Conservation (phyloP, 2,797 vertebrate species). For the Phalanger gymnotis region DNA sequence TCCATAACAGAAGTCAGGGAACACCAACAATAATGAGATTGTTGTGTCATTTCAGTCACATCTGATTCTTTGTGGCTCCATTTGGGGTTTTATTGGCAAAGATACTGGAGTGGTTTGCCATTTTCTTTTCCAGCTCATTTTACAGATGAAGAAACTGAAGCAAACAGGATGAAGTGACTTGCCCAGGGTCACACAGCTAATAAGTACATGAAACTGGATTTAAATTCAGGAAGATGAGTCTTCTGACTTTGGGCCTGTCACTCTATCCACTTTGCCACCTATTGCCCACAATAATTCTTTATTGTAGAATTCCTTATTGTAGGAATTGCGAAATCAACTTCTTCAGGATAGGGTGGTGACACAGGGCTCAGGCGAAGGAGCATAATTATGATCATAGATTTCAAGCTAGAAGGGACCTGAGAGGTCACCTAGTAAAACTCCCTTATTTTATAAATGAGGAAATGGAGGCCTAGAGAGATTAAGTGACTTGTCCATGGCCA, state of each 20-base stretch:
- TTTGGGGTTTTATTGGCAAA: not conserved
- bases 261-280: too few relatives aligned
- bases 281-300: not conserved
- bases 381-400: not conserved
- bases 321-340: not conserved
- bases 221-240: too few relatives aligned
- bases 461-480: not conserved
- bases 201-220: too few relatives aligned
- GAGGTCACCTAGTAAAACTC: not conserved
- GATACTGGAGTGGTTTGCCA: not conserved
- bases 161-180: not conserved
- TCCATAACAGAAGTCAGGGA: not conserved
- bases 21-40: not conserved
- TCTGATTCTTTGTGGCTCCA: not conserved
- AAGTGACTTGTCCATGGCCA: not conserved
- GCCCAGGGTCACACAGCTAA: too few relatives aligned
- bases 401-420: not conserved
- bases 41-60: not conserved
- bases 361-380: not conserved
- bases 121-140: not conserved
- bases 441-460: not conserved
- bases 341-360: not conserved
- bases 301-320: too few relatives aligned
- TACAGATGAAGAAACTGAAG: not conserved
- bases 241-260: too few relatives aligned